Evolutionary conservation across 2,888 invertebrate genomes (phyloP), one percentile per base, ranked within the genome.

Genomic region (Lottia gigantea): DNA sequence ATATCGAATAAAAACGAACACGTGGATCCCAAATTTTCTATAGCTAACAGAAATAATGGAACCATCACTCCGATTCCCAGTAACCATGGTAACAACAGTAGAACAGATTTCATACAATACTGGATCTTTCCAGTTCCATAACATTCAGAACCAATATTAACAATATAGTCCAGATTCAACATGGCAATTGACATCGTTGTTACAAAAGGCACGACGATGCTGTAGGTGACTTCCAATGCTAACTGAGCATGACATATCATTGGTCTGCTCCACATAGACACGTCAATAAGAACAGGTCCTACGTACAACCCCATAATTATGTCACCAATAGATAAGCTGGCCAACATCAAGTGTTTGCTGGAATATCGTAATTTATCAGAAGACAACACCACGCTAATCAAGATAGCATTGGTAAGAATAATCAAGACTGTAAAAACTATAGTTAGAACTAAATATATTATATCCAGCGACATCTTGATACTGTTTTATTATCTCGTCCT

Each of bases 231-330:
- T 19, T 55, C 55, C 23, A 55, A 55, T 19, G 55, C 55, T 55
- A 55, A 55, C 23, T 55, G 55, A 19, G 55, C 55, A 19, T 55
- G 55, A 55, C 55, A 55, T 3, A 55, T 55, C 55, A 55, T 55
- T 12, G 55, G 55, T 12, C 55, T 19, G 14, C 23, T 55, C 55
- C 55, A 55, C 23, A 55, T 55, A 23, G 55, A 55, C 55, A 55
- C 55, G 14, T 55, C 55, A 23, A 55, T 55, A 23, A 55, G 23
- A 23, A 55, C 55, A 11, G 55, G 55, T 12, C 55, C 55, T 12
- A 55, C 19, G 19, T 55, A 55, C 19, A 55, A 12, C 19, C 55
- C 55, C 19, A 55, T 23, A 19, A 55, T 12, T 12, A 55, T 55
- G 23, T 55, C 55, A 23, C 55, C 55, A 55, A 55, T 19, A 55